These are phyloP conservation scores for Cantharis rustica DNA, from an alignment of 2,888 invertebrate genomes.

Conservation along the genomic window DNA sequence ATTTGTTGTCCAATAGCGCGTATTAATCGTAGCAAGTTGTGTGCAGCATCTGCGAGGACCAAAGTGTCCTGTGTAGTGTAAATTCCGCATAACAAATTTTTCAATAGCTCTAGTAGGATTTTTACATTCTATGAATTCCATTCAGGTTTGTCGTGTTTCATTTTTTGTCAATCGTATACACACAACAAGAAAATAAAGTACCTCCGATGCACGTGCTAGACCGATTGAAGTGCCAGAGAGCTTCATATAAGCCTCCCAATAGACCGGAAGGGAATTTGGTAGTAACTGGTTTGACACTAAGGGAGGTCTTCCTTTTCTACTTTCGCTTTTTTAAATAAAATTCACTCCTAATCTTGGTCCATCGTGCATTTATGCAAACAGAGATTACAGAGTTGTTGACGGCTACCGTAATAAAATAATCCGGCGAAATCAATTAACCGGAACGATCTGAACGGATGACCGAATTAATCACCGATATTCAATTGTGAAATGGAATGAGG, in stretches of 20 bases:
- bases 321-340: not conserved
- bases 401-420: not conserved
- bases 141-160: not conserved
- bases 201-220: not conserved
- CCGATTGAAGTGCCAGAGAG: not conserved
- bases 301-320: not conserved
- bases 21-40: not conserved
- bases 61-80: not conserved
- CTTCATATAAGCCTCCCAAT: not conserved
- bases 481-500: conserved; percentile 16
- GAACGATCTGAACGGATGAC: not conserved
- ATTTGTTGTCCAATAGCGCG: not conserved
- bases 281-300: conserved; percentile 33
- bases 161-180: not conserved
- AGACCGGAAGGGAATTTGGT: conserved; percentile 12
- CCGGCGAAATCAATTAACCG: not conserved
- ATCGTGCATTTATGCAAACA: too few species aligned
- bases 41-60: not conserved
- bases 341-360: not conserved
- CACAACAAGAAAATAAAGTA: not conserved
- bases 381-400: not conserved
- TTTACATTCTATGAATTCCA: not conserved
- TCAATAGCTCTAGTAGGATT: not conserved
- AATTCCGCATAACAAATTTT: not conserved
- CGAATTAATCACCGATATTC: not conserved